Evolutionary conservation across 1,140 invertebrate genomes (phyloP), one percentile per base, ranked within the genome.

Genomic region (Paralvinella palmiformis): DNA sequence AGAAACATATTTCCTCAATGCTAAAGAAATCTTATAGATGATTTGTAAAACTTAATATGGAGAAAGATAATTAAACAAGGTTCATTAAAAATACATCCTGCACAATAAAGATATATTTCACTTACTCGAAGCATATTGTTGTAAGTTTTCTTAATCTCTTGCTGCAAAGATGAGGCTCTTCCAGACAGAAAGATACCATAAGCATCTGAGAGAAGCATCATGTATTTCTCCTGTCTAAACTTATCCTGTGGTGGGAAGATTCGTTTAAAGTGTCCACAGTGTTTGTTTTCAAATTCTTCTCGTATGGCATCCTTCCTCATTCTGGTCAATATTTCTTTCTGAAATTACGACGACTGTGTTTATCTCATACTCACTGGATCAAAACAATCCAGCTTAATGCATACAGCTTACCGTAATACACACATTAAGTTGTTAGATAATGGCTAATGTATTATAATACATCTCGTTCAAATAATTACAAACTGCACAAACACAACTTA

Each of bases 241-340:
- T 70, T 72, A 57, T 80, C 78, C 31, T 80, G 74, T 17, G 73
- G 69, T 10, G 80, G 80, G 62, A 81, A 81, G 41, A 81, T 78
- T 65, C 77, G 69, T 2, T 69, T 68, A 66, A 79, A 81, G 35
- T 71, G 59, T 3, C 80, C 79, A 48, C 71, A 68, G 69, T 81
- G 77, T 36, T 74, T 63, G 45, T 79, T 79, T 62, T 81, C 80
- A 69, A 68, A 81, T n/a, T 79, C 77, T 62, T 80, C 77, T 53
- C 73, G 58, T 7, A 69, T 36, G 15, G 71, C 69, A 48, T 75
- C 74, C 52, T 71, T 75, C 62, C 73, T 68, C 7, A 81, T 65
- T 44, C 73, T 59, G 13, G 67, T 65, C 52, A 81, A 63, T 36
- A 78, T 66, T 10, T 77, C 76, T 72, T 72, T 77, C 78, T 80